A percentile compares a stretch with the other conserved stretches of the same genome.
Evolutionary conservation across 2,888 invertebrate species (phyloP).

Genomic region (Chalcosyrphus nemorum): DNA sequence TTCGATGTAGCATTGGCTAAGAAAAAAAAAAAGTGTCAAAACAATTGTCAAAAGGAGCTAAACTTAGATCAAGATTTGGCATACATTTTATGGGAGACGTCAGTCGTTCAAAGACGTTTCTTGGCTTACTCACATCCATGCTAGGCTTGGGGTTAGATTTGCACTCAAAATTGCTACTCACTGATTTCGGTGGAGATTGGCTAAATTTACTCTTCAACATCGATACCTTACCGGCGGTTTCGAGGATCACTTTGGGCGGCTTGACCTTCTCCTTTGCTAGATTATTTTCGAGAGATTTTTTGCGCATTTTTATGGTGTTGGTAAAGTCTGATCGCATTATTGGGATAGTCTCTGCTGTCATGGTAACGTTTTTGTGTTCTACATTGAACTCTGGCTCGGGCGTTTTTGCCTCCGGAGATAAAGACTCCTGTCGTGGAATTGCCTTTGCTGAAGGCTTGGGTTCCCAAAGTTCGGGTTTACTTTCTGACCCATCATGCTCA

Average conservation of each 20-base stretch:
- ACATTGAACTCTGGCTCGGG: constrained; percentile 34
- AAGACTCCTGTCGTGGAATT: background rate
- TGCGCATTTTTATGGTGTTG: constrained; percentile 81
- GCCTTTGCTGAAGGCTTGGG: background rate
- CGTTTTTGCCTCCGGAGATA: constrained; percentile 7
- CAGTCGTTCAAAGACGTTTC: constrained; percentile 76
- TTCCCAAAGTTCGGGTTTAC: constrained; percentile 7
- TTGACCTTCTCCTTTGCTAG: constrained; percentile 79
- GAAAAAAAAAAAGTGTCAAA: constrained; percentile 17
- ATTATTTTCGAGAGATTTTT: constrained; percentile 81
- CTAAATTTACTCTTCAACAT: constrained; percentile 80
- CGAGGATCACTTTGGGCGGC: constrained; percentile 76
- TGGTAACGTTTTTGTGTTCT: constrained; percentile 41
- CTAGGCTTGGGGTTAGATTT: constrained; percentile 69
- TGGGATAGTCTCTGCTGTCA: constrained; percentile 74
- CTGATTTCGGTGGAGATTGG: constrained; percentile 58
- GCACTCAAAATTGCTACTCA: constrained; percentile 68
- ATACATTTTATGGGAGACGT: constrained; percentile 76
- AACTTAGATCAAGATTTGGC: background rate
- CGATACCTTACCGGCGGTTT: constrained; percentile 79
- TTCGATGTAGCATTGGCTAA: constrained; percentile 74
- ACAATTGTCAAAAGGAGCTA: constrained; percentile 8
- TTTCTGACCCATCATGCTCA: constrained; percentile 45
- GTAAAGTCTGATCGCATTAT: constrained; percentile 82
- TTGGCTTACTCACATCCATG: constrained; percentile 74